A percentile compares a stretch with the other conserved stretches of the same genome.
These are phyloP conservation scores for Trichomycterus rosablanca DNA, from an alignment of 2,113 vertebrate species.

Conservation along the genomic window DNA sequence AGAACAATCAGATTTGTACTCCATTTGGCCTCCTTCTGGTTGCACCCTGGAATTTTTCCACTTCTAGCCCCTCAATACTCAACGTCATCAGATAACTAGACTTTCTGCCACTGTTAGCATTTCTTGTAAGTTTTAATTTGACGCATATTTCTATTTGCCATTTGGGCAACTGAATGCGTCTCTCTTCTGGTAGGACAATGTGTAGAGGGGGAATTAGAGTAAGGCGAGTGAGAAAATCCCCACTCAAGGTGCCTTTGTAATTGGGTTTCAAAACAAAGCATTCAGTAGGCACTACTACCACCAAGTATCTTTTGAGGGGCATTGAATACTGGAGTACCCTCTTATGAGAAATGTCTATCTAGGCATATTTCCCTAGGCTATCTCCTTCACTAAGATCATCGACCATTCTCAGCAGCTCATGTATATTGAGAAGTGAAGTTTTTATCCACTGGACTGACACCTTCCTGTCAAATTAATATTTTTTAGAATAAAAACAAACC, in stretches of 20 bases:
- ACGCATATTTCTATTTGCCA: slow-evolving; percentile 6
- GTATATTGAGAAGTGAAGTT: too few species aligned
- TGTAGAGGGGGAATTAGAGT: slow-evolving; percentile 36
- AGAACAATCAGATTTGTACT: slow-evolving; percentile 44
- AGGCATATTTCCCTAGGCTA: too few species aligned
- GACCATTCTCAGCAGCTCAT: too few species aligned
- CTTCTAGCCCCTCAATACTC: slow-evolving; percentile 13
- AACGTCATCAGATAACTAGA: slow-evolving; percentile 14
- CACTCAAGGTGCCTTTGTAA: slow-evolving; percentile 56
- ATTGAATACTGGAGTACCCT: too few species aligned
- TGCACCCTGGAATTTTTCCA: slow-evolving; percentile 36
- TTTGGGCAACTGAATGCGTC: slow-evolving; percentile 4
- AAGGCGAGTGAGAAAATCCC: slow-evolving; percentile 42
- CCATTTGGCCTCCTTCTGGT: slow-evolving; percentile 32
- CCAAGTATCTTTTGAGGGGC: slow-evolving; percentile 45
- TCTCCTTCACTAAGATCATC: too few species aligned
- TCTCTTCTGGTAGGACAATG: slow-evolving; percentile 12
- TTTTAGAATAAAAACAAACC: too few species aligned
- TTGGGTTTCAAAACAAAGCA: slow-evolving; percentile 32
- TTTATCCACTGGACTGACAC: too few species aligned
- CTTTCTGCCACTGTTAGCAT: slow-evolving; percentile 16
- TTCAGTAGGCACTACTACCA: slow-evolving; percentile 26
- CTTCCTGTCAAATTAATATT: too few species aligned
- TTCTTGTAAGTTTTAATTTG: too few species aligned
- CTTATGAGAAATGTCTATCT: too few species aligned